Base-by-base conservation (phyloP, 2,888 invertebrate genomes). In the Halocaridina rubra region DNA sequence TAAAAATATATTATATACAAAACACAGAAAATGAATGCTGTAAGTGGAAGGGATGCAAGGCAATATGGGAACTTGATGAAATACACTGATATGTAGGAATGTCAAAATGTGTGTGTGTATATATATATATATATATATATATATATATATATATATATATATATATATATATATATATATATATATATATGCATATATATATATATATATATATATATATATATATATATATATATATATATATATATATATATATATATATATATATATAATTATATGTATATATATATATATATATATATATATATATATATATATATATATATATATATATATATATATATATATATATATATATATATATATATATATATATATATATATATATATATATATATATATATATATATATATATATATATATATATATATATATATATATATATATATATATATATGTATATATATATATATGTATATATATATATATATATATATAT, bases 301-400 rank as follows among this genome's bases (percentile, higher is more conserved):
- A 53, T 53, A 53, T 53, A 53, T 32, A 69, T 32, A 69, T 69
- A 53, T 53, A 53, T 53, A 53, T 69, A 69, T 69, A 53, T 53
- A 53, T 7, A 53, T 53, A 53, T 4, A 7, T 53, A 53, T 53
- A 53, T 53, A 4, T 69, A n/a, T 69, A 69, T 69, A 69, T 69
- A 69, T 69, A 69, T 69, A 69, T 57, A 69, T 69, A n/a, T n/a
- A n/a, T 69, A 69, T 69, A 22, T 69, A 69, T 69, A 69, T 69
- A 69, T 69, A 69, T 69, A 24, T 69, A 24, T 69, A 24, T 69
- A 24, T 69, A 24, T 69, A 69, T 69, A 69, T 69, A 69, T 69
- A 69, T 69, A 69, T 69, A 69, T 32, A 69, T n/a, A 69, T n/a
- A 69, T 1, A 69, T n/a, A 69, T n/a, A 69, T n/a, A 69, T n/a